A percentile compares a stretch with the other conserved stretches of the same genome.
Conservation (phyloP, 2,113 vertebrate species). For the Chionomys nivalis region DNA sequence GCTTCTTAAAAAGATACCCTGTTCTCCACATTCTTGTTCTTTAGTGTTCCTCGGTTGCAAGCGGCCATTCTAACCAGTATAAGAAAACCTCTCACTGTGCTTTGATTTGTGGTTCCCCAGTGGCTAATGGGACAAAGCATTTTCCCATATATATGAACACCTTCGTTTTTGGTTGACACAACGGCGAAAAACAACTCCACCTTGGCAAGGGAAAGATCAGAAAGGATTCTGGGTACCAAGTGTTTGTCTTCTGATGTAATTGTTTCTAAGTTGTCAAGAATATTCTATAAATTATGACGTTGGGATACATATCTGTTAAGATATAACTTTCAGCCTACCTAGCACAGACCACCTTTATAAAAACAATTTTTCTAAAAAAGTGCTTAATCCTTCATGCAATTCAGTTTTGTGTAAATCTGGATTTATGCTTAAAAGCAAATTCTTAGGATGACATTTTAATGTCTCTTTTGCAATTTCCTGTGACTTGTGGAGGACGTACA, state of each 20-base stretch:
- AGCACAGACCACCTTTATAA: background rate
- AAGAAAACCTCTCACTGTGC: background rate
- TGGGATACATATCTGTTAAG: constrained; percentile 29
- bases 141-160: background rate
- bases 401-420: constrained; percentile 18
- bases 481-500: background rate
- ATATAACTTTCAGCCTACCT: background rate
- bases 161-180: background rate
- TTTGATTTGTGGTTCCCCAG: background rate
- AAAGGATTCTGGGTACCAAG: background rate
- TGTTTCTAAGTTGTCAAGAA: background rate
- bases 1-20: background rate
- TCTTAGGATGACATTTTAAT: constrained; percentile 52
- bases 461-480: constrained; percentile 9
- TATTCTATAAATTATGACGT: background rate
- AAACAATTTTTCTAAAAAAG: constrained; percentile 49
- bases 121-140: background rate
- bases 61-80: background rate
- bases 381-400: constrained; percentile 10
- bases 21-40: background rate
- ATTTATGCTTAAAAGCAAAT: constrained; percentile 45
- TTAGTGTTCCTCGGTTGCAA: background rate
- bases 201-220: background rate
- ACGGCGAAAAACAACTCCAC: background rate
- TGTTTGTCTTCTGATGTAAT: constrained; percentile 1